Evolutionary conservation across 2,113 vertebrate species (phyloP).

Genomic region (Osmerus eperlanus): DNA sequence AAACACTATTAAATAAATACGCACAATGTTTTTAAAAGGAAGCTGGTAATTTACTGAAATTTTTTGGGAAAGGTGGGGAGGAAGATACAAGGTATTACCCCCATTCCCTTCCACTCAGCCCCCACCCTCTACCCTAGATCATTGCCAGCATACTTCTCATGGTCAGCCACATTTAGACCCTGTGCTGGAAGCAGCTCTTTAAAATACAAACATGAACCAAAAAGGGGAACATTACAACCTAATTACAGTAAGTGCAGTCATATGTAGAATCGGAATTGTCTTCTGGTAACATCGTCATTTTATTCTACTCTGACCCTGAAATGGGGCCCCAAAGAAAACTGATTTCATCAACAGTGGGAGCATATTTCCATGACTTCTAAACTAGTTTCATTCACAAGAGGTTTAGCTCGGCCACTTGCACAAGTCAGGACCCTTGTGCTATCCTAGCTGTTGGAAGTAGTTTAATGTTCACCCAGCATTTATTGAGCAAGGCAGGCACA

Average conservation of each 20-base stretch:
- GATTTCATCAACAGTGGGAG: conserved; percentile 67
- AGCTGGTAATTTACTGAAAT: conserved; percentile 66
- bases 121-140: conserved; percentile 33
- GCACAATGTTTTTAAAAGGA: conserved; percentile 72
- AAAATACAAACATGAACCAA: conserved; percentile 69
- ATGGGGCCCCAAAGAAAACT: conserved; percentile 62
- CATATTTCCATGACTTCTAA: conserved; percentile 57
- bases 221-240: conserved; percentile 59
- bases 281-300: conserved; percentile 56
- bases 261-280: conserved; percentile 63
- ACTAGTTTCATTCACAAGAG: conserved; percentile 52
- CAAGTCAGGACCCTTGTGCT: conserved; percentile 47
- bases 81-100: conserved; percentile 52
- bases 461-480: conserved; percentile 56
- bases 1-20: conserved; percentile 73
- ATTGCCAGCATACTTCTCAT: conserved; percentile 54
- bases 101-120: conserved; percentile 47
- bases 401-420: conserved; percentile 57
- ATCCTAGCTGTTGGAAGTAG: conserved; percentile 54
- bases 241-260: conserved; percentile 75
- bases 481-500: conserved; percentile 59
- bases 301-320: conserved; percentile 58
- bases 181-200: conserved; percentile 48
- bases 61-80: conserved; percentile 52
- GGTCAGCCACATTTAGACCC: conserved; percentile 34